A percentile compares a stretch with the other conserved stretches of the same genome.
Evolutionary conservation across 2,888 invertebrate genomes (phyloP).

Genomic region (Diplolepis rosae): DNA sequence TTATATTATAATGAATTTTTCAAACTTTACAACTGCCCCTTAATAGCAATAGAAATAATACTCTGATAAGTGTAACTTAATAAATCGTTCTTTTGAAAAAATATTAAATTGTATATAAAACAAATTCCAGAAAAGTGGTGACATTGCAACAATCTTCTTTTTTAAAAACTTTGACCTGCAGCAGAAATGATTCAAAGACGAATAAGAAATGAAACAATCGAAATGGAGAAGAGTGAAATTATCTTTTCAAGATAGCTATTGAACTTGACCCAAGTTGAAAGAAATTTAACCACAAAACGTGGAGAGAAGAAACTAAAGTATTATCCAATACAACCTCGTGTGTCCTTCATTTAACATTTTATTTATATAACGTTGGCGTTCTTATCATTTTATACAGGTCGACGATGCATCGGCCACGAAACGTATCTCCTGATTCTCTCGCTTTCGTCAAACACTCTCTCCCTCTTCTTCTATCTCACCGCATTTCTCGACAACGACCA

Average conservation of each 20-base stretch:
- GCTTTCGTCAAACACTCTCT: not conserved
- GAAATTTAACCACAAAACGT: not conserved
- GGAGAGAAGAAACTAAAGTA: not conserved
- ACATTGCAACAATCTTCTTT: too few relatives aligned
- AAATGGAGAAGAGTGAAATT: not conserved
- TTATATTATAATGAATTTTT: too few relatives aligned
- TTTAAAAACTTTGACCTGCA: too few relatives aligned
- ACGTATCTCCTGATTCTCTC: constrained; percentile 6
- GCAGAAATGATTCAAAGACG: not conserved
- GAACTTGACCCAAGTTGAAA: constrained; percentile 12
- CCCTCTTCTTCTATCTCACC: not conserved
- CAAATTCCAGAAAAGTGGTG: too few relatives aligned
- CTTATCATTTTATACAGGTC: constrained; percentile 2
- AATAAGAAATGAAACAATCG: not conserved
- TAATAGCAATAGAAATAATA: too few relatives aligned
- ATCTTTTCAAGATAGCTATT: not conserved
- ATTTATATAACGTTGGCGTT: constrained; percentile 5
- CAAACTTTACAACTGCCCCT: too few relatives aligned
- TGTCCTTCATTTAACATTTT: not conserved
- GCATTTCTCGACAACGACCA: not conserved
- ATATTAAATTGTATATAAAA: too few relatives aligned
- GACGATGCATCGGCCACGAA: constrained; percentile 13
- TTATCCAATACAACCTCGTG: not conserved
- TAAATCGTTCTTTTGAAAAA: too few relatives aligned
- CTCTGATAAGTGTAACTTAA: too few relatives aligned